phyloP scores from a whole-genome alignment of 2,113 vertebrate species.

The Coregonus clupeaformis region DNA sequence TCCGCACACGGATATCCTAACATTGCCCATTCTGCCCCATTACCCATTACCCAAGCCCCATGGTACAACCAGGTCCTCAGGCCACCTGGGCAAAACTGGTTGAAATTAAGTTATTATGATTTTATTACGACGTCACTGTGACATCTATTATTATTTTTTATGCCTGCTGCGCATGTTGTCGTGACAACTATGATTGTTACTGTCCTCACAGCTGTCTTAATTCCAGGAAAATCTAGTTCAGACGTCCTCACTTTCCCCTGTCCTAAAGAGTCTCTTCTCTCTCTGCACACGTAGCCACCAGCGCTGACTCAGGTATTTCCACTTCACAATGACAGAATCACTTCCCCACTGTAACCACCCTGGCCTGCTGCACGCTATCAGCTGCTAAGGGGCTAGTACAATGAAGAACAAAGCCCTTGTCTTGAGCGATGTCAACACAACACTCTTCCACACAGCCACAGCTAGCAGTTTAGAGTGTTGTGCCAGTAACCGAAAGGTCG shows the following conservation, averaged over 20 bases:
- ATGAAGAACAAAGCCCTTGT: constrained; percentile 14
- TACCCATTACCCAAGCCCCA: no score
- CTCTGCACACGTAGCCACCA: not conserved
- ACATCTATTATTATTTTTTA: no score
- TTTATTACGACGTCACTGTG: no score
- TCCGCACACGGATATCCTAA: no score
- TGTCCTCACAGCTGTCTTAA: not conserved
- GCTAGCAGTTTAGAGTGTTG: not conserved
- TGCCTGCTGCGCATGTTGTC: not conserved
- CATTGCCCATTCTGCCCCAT: no score
- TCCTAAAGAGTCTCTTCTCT: constrained; percentile 1
- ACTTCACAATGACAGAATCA: constrained; percentile 57
- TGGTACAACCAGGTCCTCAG: no score
- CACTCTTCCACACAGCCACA: constrained; percentile 16
- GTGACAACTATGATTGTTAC: not conserved
- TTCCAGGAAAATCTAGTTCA: constrained; percentile 23
- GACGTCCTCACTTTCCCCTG: constrained; percentile 17
- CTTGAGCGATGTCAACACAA: constrained; percentile 44
- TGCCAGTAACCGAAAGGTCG: no score
- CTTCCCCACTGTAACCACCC: constrained; percentile 28
- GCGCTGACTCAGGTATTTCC: constrained; percentile 57
- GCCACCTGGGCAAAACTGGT: no score
- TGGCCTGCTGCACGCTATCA: constrained; percentile 1
- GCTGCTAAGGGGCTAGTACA: not conserved
- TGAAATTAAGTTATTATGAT: no score